phyloP scores from a whole-genome alignment of 2,888 invertebrate species.

The Leptarthrus brevirostris region DNA sequence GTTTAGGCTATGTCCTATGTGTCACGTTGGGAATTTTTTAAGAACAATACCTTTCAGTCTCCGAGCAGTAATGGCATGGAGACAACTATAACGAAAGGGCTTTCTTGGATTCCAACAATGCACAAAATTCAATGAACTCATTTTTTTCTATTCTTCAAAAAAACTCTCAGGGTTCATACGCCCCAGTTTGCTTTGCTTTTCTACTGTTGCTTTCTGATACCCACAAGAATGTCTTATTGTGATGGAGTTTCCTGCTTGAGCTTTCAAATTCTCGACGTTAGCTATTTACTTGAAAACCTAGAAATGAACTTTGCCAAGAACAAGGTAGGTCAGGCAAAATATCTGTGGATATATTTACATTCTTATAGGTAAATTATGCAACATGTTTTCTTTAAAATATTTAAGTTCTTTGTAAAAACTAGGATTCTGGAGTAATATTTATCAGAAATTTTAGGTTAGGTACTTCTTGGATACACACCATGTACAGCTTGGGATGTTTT shows the following conservation, averaged over 20 bases:
- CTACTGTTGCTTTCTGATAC: background rate
- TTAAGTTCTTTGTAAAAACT: too few relatives aligned
- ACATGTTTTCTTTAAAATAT: too few relatives aligned
- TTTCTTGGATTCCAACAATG: background rate
- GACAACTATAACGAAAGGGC: slow-evolving; percentile 26
- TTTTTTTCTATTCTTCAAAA: slow-evolving; percentile 23
- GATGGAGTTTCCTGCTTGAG: slow-evolving; percentile 5
- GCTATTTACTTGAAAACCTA: slow-evolving; percentile 26
- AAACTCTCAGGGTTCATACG: slow-evolving; percentile 9
- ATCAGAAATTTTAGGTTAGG: too few relatives aligned
- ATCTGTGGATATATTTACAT: too few relatives aligned
- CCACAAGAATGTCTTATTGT: slow-evolving; percentile 10
- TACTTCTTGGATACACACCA: too few relatives aligned
- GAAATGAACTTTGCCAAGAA: background rate
- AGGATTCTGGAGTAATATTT: too few relatives aligned
- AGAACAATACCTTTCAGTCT: background rate
- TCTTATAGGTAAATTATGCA: too few relatives aligned
- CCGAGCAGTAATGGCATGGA: slow-evolving; percentile 1
- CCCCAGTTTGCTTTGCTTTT: slow-evolving; percentile 9
- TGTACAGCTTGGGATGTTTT: too few relatives aligned
- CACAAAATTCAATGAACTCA: slow-evolving; percentile 17
- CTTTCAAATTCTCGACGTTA: slow-evolving; percentile 6
- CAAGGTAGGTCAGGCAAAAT: background rate
- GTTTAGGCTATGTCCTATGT: background rate
- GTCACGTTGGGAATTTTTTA: background rate